Percentiles rank a stretch among this genome's conserved stretches.
These are phyloP conservation scores for Macrotis lagotis DNA, from an alignment of 2,113 vertebrate genomes.

Conservation along the genomic window DNA sequence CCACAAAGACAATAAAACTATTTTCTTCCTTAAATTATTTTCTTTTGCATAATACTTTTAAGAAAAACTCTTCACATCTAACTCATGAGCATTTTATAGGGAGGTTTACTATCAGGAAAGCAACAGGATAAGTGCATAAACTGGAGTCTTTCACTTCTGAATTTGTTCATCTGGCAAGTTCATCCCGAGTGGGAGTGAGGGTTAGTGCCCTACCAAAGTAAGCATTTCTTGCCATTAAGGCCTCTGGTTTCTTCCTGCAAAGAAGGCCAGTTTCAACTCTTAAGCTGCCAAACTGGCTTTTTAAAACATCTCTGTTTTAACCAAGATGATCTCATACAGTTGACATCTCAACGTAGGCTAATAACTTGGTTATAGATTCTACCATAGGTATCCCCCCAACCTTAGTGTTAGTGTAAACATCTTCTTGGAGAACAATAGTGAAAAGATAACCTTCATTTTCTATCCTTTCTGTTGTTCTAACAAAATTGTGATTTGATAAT, in stretches of 20 bases:
- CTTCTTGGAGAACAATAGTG: neutral
- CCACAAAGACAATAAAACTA: neutral
- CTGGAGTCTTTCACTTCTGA: neutral
- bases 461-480: neutral
- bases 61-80: neutral
- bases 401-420: conserved; percentile 24
- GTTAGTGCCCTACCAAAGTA: neutral
- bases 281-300: conserved; percentile 72
- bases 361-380: conserved; percentile 48
- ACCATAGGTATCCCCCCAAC: conserved; percentile 55
- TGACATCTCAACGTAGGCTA: conserved; percentile 61
- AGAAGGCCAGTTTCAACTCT: conserved; percentile 27
- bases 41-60: rapidly evolving
- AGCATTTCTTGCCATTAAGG: neutral
- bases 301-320: conserved; percentile 72
- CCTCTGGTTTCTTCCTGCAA: conserved; percentile 49
- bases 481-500: neutral
- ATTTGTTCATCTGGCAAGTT: rapidly evolving
- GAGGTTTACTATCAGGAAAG: neutral
- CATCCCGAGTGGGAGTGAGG: neutral
- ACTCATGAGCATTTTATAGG: neutral
- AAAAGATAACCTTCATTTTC: neutral
- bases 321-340: conserved; percentile 66
- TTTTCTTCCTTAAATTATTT: neutral
- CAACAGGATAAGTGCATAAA: neutral